These are phyloP conservation scores for Fregata magnificens DNA, from an alignment of 2,113 vertebrate genomes.

Conservation along the genomic window DNA sequence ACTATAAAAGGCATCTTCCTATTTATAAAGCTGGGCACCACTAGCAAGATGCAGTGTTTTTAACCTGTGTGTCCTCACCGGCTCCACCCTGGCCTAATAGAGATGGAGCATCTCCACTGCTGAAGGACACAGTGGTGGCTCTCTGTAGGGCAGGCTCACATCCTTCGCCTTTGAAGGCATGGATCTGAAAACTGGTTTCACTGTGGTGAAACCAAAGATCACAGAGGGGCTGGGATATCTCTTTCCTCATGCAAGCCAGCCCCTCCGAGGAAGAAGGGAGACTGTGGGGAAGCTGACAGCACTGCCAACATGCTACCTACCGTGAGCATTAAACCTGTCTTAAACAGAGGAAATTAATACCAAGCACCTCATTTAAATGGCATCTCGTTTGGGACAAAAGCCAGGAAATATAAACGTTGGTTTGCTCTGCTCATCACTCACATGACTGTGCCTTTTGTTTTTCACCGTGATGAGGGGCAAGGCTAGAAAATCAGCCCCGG, in stretches of 20 bases:
- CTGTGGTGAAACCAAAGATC: not conserved
- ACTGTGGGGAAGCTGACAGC: not conserved
- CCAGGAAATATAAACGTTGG: conserved; percentile 12
- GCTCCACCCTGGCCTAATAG: not conserved
- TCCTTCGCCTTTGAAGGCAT: not conserved
- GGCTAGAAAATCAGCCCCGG: conserved; percentile 15
- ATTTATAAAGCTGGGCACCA: not conserved
- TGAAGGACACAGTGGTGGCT: not conserved
- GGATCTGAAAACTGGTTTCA: not conserved
- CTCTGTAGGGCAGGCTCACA: not conserved
- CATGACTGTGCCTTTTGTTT: conserved; percentile 20
- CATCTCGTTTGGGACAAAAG: not conserved
- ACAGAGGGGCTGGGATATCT: not conserved
- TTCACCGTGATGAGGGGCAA: not conserved
- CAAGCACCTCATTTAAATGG: conserved; percentile 3
- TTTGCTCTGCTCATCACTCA: not conserved
- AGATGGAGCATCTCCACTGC: not conserved
- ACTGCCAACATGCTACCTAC: not conserved
- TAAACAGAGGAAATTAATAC: conserved; percentile 23
- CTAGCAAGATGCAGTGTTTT: not conserved
- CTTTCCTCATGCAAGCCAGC: not conserved
- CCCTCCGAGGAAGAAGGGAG: not conserved
- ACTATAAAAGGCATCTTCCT: not conserved
- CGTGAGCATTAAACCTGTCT: not conserved
- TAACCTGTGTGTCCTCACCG: not conserved